A percentile compares a stretch with the other conserved stretches of the same genome.
Conservation (phyloP, 2,113 vertebrate genomes). For the Pluvianellus socialis region DNA sequence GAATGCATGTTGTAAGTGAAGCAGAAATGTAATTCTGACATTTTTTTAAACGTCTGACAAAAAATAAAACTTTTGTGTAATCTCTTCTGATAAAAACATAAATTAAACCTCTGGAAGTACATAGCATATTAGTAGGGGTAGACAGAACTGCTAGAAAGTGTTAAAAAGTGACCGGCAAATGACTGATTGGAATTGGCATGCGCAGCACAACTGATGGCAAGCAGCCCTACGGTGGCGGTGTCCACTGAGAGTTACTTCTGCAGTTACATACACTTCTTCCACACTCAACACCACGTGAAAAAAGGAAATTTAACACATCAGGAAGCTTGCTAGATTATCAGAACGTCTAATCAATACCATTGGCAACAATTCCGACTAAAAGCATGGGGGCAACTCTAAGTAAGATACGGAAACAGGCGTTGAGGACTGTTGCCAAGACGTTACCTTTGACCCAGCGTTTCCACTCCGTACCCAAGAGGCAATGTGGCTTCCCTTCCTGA, state of each 20-base stretch:
- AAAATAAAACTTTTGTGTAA: not conserved
- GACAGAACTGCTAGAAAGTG: not conserved
- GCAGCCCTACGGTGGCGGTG: not conserved
- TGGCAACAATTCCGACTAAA: constrained; percentile 86
- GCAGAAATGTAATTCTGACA: not conserved
- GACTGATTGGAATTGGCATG: constrained; percentile 68
- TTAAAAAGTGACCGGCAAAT: constrained; percentile 31
- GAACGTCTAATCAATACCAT: constrained; percentile 89
- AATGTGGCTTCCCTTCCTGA: constrained; percentile 70
- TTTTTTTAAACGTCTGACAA: not conserved
- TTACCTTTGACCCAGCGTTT: constrained; percentile 81
- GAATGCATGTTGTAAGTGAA: not conserved
- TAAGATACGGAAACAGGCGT: constrained; percentile 50
- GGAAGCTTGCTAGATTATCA: constrained; percentile 83
- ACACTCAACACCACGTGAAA: constrained; percentile 69
- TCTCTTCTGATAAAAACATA: not conserved
- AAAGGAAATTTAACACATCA: constrained; percentile 82
- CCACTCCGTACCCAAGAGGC: constrained; percentile 65
- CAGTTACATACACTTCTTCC: constrained; percentile 42
- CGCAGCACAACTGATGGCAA: constrained; percentile 6
- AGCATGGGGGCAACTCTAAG: constrained; percentile 71
- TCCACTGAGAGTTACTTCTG: constrained; percentile 55
- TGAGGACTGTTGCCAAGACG: constrained; percentile 60
- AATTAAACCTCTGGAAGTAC: not conserved
- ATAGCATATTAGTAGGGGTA: not conserved